Percentiles rank a stretch among this genome's conserved stretches.
Evolutionary conservation across 2,113 vertebrate species (phyloP).

Genomic region (Epinephelus fuscoguttatus): DNA sequence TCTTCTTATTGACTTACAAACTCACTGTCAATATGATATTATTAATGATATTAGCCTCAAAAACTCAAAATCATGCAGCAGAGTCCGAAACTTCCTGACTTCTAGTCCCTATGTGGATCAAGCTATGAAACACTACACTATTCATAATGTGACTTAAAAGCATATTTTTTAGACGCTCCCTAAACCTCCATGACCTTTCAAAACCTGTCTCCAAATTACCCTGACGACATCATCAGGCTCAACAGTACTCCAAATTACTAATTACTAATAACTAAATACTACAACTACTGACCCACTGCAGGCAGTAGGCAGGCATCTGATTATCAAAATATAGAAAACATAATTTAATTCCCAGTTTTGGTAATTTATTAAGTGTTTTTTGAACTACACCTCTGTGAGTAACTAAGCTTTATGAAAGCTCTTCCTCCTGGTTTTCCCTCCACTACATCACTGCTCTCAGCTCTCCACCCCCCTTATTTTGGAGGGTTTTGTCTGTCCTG

Average conservation of each 20-base stretch:
- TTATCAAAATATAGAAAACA: too few relatives aligned
- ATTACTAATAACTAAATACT: not conserved
- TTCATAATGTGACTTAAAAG: too few relatives aligned
- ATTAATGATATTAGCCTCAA: not conserved
- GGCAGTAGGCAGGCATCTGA: too few relatives aligned
- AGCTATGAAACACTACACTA: too few relatives aligned
- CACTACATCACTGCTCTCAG: not conserved
- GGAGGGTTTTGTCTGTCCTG: slow-evolving; percentile 49
- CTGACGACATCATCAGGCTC: not conserved
- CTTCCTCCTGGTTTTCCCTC: not conserved
- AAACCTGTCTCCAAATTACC: too few relatives aligned
- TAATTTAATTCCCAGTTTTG: too few relatives aligned
- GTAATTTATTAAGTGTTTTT: not conserved
- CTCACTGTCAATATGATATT: not conserved
- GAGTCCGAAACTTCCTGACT: not conserved
- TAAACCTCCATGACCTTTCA: too few relatives aligned
- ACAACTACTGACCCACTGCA: too few relatives aligned
- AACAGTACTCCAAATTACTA: not conserved
- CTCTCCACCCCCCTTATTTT: not conserved
- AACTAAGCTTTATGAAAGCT: too few relatives aligned
- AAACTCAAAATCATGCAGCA: not conserved
- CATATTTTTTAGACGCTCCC: too few relatives aligned
- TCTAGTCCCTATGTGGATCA: not conserved
- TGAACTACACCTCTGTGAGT: not conserved
- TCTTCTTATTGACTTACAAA: not conserved